Evolutionary conservation across 2,113 vertebrate genomes (phyloP), one percentile per base, ranked within the genome.

Genomic region (Semicossyphus pulcher): DNA sequence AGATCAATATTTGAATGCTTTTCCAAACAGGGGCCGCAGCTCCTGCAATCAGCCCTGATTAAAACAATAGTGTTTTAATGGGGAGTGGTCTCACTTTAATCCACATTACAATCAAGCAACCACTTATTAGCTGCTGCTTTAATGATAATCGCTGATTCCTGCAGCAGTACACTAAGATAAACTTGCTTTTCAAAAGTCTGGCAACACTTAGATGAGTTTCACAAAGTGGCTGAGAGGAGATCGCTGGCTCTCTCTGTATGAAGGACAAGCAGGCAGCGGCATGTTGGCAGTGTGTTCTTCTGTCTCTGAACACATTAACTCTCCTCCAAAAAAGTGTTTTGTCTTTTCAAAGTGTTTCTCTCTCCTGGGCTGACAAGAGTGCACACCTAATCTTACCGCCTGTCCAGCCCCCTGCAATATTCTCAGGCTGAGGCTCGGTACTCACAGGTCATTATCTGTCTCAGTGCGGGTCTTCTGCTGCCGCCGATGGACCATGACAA

Each of bases 371-470:
- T 57, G 82, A 89, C 85, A 78, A 59, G 63, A 85, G 74, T 53
- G 76, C 83, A 86, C 69, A 83, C 66, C 72, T 86, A 88, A 88
- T 86, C 80, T 83, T 65, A 54, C 2, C 62, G 62, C 49, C 81
- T 81, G 68, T 83, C 89, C 72, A 72, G 37, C 60, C 51, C 84
- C 26, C 59, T 67, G 70, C 74, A 81, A 72, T 53, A 85, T 79
- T 82, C 57, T 77, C 63, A 44, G 41, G 75, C 64, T 77, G 78
- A 81, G 57, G 73, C 72, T 73, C 16, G 25, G 26, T 90, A 97
- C 96, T 98, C 88, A 98, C 97, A 96, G 80, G 57, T 95, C 95
- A 10, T 89, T 89, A 85, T 96, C 94, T 0, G 88, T 86, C 45
- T 92, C 93, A 0, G 91, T 88, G 48, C 73, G 92, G 60, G 72